Evolutionary conservation across 2,888 invertebrate genomes (phyloP), one percentile per base, ranked within the genome.

Genomic region (Syritta pipiens): DNA sequence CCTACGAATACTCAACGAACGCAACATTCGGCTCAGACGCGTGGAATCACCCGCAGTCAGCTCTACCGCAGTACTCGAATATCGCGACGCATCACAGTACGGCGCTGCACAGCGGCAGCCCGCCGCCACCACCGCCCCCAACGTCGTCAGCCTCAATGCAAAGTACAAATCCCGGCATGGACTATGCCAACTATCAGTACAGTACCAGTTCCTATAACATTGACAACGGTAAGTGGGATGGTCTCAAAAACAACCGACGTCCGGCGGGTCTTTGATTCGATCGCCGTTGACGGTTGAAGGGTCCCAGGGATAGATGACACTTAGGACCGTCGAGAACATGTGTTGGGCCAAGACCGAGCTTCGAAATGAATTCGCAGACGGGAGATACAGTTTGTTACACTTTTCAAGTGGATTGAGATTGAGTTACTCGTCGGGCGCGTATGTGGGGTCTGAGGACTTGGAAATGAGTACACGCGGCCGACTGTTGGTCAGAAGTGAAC

Each of bases 151-250:
- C 83, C 32, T 63, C 75, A 20, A 85, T 85, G 83, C 86, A 86
- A 84, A 85, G 84, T 53, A 60, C 83, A 60, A 84, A 84, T 81
- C 48, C 84, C 7, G 82, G 83, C 49, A 53, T 85, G 68, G 88
- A 89, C 82, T 89, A 88, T 82, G 85, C 86, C 53, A 86, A 84
- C 65, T 88, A 88, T 81, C 86, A 87, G 81, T 88, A 88, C 83
- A 83, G 81, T 81, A 81, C 83, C 14, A 81, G 81, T 62, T 82
- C 84, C 69, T 86, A 86, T 49, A 84, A 82, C 75, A 83, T 88
- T 83, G 88, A 88, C 82, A 87, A 85, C 82, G 87, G 88, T 88
- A 86, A 88, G 88, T 86, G 82, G 57, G 46, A 44, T 28, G 6
- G 30, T 19, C 48, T 22, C 49, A 55, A 65, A 79, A 28, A 72